These are phyloP conservation scores for Uloborus diversus DNA, from an alignment of 1,140 invertebrate species.

Conservation along the genomic window DNA sequence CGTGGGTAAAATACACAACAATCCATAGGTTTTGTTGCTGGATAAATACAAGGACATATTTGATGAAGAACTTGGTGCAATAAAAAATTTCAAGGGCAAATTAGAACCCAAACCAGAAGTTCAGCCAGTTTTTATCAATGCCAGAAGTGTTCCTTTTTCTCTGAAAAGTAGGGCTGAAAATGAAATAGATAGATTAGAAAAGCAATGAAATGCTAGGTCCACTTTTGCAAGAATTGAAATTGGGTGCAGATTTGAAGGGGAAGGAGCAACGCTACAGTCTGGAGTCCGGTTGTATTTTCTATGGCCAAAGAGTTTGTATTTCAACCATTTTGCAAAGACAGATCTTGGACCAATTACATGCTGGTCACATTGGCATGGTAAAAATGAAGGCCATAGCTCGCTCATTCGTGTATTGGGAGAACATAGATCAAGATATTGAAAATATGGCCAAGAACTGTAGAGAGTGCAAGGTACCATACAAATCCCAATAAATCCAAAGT, in stretches of 20 bases:
- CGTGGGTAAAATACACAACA: no score
- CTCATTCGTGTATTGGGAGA: slow-evolving; percentile 62
- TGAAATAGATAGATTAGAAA: no score
- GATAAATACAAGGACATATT: no score
- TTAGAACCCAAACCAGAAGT: no score
- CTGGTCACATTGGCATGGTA: slow-evolving; percentile 60
- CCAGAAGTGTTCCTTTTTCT: no score
- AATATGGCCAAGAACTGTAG: not conserved
- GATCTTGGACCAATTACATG: slow-evolving; percentile 61
- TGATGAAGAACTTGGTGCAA: no score
- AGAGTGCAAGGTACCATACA: no score
- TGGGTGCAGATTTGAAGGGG: not conserved
- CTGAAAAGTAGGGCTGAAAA: no score
- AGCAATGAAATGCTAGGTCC: not conserved
- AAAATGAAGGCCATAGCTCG: slow-evolving; percentile 63
- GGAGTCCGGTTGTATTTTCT: not conserved
- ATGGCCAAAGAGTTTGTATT: slow-evolving; percentile 51
- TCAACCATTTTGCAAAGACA: slow-evolving; percentile 55
- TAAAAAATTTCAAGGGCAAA: no score
- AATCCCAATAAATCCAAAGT: not conserved
- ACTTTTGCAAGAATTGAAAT: not conserved
- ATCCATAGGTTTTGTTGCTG: no score
- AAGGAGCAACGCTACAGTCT: not conserved
- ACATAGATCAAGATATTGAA: slow-evolving; percentile 61
- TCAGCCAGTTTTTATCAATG: no score